These are phyloP conservation scores for Chloroceryle aenea DNA, from an alignment of 2,113 vertebrate species.

Conservation along the genomic window DNA sequence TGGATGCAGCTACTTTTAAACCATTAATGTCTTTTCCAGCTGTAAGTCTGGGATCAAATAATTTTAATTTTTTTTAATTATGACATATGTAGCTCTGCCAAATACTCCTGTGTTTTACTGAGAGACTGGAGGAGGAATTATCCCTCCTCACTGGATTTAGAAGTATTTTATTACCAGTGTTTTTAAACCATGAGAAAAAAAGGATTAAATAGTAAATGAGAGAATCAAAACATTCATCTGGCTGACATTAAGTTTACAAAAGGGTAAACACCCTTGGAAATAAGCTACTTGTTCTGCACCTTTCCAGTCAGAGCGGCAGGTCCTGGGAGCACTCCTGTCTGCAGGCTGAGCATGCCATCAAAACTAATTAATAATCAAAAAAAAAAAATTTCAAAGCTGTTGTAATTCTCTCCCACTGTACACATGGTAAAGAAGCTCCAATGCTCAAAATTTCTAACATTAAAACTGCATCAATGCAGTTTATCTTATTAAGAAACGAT, in stretches of 20 bases:
- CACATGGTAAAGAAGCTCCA: background rate
- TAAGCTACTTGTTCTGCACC: background rate
- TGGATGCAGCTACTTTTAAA: background rate
- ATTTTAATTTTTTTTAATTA: background rate
- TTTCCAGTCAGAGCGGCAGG: background rate
- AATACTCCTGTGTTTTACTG: background rate
- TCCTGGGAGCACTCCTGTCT: background rate
- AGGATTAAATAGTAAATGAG: background rate
- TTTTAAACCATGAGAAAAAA: background rate
- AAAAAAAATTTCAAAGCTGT: background rate
- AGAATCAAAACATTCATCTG: background rate
- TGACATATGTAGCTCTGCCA: background rate
- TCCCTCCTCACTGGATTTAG: background rate
- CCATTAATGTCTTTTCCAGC: background rate
- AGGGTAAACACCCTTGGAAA: background rate
- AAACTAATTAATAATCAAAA: background rate
- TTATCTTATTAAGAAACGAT: constrained; percentile 34
- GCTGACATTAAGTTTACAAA: background rate
- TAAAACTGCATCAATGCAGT: constrained; percentile 16
- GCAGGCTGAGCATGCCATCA: background rate
- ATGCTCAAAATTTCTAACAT: background rate
- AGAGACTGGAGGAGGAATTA: background rate
- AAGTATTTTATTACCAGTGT: background rate
- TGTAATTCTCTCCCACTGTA: background rate
- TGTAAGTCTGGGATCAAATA: background rate